Conservation (phyloP, 2,888 invertebrate genomes). For the Orchesella flavescens region DNA sequence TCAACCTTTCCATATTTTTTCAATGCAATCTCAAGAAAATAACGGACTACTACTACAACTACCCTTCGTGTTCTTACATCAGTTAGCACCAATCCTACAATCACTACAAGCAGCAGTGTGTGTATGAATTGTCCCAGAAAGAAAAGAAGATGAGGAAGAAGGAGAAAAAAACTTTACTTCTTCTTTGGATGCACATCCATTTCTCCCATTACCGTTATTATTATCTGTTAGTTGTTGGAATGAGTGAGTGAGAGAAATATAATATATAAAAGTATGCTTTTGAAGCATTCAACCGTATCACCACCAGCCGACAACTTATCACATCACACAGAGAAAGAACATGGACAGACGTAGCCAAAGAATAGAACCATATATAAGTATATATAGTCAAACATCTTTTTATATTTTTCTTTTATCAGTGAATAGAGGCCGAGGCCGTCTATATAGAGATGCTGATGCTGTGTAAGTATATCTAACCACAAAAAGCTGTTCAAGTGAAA, state of each 20-base stretch:
- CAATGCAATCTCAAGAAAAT: neutral
- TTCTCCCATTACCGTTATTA: constrained; percentile 35
- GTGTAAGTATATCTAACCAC: constrained; percentile 34
- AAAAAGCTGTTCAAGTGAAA: constrained; percentile 56
- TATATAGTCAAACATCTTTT: neutral
- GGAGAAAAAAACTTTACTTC: constrained; percentile 36
- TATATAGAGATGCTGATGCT: neutral
- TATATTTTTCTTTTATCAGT: neutral
- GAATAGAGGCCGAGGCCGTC: neutral
- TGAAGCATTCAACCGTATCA: constrained; percentile 54
- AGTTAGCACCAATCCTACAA: constrained; percentile 49
- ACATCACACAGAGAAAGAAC: constrained; percentile 33
- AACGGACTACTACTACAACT: neutral
- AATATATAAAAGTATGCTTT: constrained; percentile 26
- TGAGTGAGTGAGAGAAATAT: constrained; percentile 15
- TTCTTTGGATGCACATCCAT: constrained; percentile 40
- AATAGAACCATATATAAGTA: neutral
- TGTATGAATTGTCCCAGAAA: constrained; percentile 7
- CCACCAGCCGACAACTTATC: constrained; percentile 60
- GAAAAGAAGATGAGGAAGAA: neutral
- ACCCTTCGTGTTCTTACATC: constrained; percentile 24
- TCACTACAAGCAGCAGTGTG: constrained; percentile 16
- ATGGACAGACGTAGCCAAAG: neutral
- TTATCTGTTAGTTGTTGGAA: constrained; percentile 51
- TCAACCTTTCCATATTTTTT: neutral